Percentiles rank a stretch among this genome's conserved stretches.
phyloP scores from a whole-genome alignment of 1,140 invertebrate species.

The Procambarus virginalis region DNA sequence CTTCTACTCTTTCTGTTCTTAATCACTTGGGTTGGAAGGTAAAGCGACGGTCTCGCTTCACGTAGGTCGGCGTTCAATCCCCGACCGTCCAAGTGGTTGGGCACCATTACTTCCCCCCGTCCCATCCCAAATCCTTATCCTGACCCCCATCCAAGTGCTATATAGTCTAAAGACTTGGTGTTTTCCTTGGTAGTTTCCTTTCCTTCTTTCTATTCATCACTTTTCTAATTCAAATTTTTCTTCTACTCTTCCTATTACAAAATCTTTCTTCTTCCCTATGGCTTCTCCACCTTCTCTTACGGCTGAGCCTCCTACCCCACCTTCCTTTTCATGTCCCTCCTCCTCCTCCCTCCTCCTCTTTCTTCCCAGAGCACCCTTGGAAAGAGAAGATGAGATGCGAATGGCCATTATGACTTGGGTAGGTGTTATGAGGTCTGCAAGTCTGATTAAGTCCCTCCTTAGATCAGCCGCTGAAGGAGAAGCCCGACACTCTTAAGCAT shows the following conservation, averaged over 20 bases:
- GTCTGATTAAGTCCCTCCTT: slow-evolving; percentile 46
- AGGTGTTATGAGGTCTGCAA: slow-evolving; percentile 42
- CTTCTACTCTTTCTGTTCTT: background rate
- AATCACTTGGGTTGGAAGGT: too few relatives aligned
- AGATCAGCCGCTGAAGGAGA: slow-evolving; percentile 31
- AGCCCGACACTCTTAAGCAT: slow-evolving; percentile 1
- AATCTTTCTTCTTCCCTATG: background rate
- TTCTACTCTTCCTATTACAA: background rate
- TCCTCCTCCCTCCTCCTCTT: background rate
- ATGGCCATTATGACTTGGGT: slow-evolving; percentile 45
- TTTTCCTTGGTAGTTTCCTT: background rate
- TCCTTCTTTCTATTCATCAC: too few relatives aligned
- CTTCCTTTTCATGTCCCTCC: background rate
- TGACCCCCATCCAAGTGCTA: too few relatives aligned
- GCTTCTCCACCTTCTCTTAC: background rate
- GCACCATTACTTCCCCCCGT: too few relatives aligned
- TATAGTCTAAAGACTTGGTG: too few relatives aligned
- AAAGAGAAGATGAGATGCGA: slow-evolving; percentile 45
- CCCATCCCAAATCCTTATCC: too few relatives aligned
- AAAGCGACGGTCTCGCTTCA: too few relatives aligned
- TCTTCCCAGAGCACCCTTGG: slow-evolving; percentile 4
- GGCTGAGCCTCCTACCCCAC: background rate
- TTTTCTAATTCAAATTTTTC: background rate
- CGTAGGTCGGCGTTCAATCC: too few relatives aligned
- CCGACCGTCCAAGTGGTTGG: too few relatives aligned